phyloP scores from a whole-genome alignment of 2,888 invertebrate genomes.

The Troides helena region DNA sequence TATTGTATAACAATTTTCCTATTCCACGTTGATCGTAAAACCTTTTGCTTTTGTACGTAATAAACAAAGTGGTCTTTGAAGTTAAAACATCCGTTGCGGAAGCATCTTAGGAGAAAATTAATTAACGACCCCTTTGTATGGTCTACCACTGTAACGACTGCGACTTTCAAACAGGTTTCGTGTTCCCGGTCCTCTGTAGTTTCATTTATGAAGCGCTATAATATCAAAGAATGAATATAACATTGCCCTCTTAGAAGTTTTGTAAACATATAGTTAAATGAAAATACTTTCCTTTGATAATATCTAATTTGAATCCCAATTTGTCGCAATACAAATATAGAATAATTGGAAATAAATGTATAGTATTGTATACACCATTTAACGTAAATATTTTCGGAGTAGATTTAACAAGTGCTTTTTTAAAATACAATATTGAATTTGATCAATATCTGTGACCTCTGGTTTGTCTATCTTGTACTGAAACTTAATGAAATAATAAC shows the following conservation, averaged over 20 bases:
- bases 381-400: too few species aligned
- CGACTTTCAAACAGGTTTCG: slow-evolving; percentile 12
- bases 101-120: slow-evolving; percentile 23
- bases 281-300: background rate
- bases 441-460: too few species aligned
- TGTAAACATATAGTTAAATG: slow-evolving; percentile 6
- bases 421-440: too few species aligned
- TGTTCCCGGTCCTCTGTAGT: slow-evolving; percentile 8
- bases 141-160: slow-evolving; percentile 7
- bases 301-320: too few species aligned
- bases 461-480: too few species aligned
- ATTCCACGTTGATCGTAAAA: background rate
- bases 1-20: background rate
- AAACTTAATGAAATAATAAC: too few species aligned
- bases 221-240: slow-evolving; percentile 19
- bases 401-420: too few species aligned
- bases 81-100: slow-evolving; percentile 9
- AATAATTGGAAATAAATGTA: too few species aligned
- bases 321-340: too few species aligned
- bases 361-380: too few species aligned
- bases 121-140: slow-evolving; percentile 17
- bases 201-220: slow-evolving; percentile 18
- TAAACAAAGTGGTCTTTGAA: slow-evolving; percentile 21
- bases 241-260: slow-evolving; percentile 8
- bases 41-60: slow-evolving; percentile 7